A percentile compares a stretch with the other conserved stretches of the same genome.
Conservation (phyloP, 2,888 invertebrate genomes). For the Thereva nobilitata region DNA sequence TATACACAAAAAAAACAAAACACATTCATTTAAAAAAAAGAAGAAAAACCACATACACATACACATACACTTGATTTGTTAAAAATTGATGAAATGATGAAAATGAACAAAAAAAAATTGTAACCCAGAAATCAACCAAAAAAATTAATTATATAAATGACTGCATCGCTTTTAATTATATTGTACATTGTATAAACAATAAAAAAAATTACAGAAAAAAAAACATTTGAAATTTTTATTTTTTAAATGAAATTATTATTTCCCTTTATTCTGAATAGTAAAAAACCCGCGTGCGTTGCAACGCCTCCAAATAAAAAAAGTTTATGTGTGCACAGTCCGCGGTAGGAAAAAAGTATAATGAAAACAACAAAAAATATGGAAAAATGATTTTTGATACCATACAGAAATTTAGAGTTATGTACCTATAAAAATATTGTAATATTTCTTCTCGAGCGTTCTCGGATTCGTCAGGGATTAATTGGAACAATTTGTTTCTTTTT, state of each 20-base stretch:
- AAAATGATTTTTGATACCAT: too few species aligned
- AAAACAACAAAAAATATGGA: too few species aligned
- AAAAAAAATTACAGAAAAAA: conserved; percentile 29
- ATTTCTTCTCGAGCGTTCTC: too few species aligned
- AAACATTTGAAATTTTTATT: conserved; percentile 6
- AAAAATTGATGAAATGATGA: not conserved
- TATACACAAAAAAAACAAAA: not conserved
- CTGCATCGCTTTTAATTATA: conserved; percentile 44
- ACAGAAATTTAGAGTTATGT: too few species aligned
- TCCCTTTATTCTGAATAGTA: too few species aligned
- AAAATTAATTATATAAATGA: conserved; percentile 37
- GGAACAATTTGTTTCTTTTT: too few species aligned
- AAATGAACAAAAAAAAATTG: conserved; percentile 6
- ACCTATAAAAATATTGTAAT: too few species aligned
- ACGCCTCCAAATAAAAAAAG: too few species aligned
- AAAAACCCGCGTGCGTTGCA: too few species aligned
- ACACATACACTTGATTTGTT: not conserved
- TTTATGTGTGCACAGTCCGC: too few species aligned
- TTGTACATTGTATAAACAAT: conserved; percentile 44
- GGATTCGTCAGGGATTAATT: too few species aligned
- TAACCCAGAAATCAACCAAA: conserved; percentile 47
- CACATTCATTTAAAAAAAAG: not conserved
- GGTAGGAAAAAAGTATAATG: too few species aligned
- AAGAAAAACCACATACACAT: not conserved
- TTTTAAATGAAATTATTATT: not conserved